These are phyloP conservation scores for Gallinago media DNA, from an alignment of 2,113 vertebrate species.

Conservation along the genomic window DNA sequence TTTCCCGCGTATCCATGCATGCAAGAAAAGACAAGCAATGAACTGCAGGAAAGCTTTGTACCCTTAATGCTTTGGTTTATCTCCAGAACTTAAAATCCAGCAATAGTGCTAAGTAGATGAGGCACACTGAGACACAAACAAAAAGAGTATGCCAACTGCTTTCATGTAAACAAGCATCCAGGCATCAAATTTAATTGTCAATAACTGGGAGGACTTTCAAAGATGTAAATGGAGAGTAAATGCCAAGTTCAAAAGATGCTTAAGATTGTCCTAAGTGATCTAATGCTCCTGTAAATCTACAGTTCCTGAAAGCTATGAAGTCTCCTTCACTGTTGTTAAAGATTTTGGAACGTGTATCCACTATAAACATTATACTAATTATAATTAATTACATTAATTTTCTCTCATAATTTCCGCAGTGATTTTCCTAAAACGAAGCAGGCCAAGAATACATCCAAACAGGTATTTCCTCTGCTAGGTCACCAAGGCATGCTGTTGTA, in stretches of 20 bases:
- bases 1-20: not conserved
- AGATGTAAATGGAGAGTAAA: not conserved
- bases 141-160: not conserved
- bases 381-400: constrained; percentile 61
- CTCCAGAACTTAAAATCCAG: constrained; percentile 9
- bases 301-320: not conserved
- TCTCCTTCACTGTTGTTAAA: not conserved
- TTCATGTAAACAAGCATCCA: not conserved
- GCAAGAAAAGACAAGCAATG: not conserved
- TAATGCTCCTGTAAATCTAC: not conserved
- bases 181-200: not conserved
- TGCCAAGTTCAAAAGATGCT: not conserved
- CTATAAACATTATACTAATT: constrained; percentile 51
- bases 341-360: constrained; percentile 12
- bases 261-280: not conserved
- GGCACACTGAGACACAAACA: not conserved
- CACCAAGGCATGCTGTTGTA: not conserved
- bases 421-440: not conserved
- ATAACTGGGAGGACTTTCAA: constrained; percentile 11
- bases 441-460: not conserved
- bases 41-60: not conserved
- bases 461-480: not conserved
- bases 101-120: not conserved
- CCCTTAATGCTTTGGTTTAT: not conserved
- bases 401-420: not conserved